Evolutionary conservation across 2,888 invertebrate genomes (phyloP).

Genomic region (Drosophila quasianomalipes): DNA sequence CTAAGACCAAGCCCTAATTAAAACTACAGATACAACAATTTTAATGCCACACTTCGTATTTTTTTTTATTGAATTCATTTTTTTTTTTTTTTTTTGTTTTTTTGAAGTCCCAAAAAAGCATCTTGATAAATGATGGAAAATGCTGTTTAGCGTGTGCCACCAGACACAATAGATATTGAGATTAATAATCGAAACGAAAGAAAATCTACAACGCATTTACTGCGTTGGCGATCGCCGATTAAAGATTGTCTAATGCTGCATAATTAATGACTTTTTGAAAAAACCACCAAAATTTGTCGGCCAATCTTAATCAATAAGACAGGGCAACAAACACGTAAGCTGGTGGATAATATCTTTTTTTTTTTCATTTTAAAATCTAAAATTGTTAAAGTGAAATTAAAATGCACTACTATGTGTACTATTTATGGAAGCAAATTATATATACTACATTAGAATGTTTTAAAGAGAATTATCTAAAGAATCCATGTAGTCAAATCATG

Average conservation of each 20-base stretch:
- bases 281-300: constrained; percentile 58
- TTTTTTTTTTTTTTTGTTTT: constrained; percentile 2
- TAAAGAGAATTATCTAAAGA: background rate
- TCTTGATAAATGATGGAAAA: constrained; percentile 76
- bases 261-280: constrained; percentile 69
- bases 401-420: background rate
- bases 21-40: constrained; percentile 73
- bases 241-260: constrained; percentile 57
- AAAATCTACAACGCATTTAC: constrained; percentile 36
- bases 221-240: constrained; percentile 68
- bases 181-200: constrained; percentile 70
- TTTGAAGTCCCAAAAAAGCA: constrained; percentile 15
- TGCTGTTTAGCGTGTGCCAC: constrained; percentile 75
- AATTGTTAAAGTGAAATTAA: background rate
- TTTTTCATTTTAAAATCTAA: background rate
- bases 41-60: constrained; percentile 55
- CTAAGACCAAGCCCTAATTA: constrained; percentile 64
- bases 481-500: background rate
- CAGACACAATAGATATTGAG: constrained; percentile 69
- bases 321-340: background rate
- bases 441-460: background rate
- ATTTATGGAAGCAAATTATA: background rate
- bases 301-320: constrained; percentile 39
- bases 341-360: background rate
- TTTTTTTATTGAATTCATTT: constrained; percentile 21